These are phyloP conservation scores for Enteromius viviparus DNA, from an alignment of 2,797 vertebrate species.

Conservation along the genomic window DNA sequence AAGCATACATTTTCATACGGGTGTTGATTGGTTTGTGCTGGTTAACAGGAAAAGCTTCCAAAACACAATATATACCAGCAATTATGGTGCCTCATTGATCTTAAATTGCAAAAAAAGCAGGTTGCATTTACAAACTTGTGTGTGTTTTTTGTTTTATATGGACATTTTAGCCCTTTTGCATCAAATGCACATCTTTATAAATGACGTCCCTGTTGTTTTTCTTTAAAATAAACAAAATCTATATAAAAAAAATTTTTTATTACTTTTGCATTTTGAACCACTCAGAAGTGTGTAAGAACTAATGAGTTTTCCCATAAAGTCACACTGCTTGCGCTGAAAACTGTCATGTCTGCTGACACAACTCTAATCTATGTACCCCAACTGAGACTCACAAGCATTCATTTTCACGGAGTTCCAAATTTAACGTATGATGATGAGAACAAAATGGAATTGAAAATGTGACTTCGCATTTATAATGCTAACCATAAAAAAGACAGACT, in stretches of 20 bases:
- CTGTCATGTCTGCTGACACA: background rate
- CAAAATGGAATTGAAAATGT: slow-evolving; percentile 27
- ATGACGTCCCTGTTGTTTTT: background rate
- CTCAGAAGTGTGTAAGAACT: slow-evolving; percentile 22
- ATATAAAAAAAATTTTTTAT: slow-evolving; percentile 35
- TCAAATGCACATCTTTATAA: background rate
- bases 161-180: background rate
- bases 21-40: background rate
- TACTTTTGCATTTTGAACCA: slow-evolving; percentile 25
- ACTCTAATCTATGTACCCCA: slow-evolving; percentile 30
- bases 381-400: slow-evolving; percentile 33
- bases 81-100: background rate
- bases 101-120: background rate
- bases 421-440: slow-evolving; percentile 28
- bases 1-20: background rate
- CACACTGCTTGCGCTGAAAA: background rate
- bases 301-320: slow-evolving; percentile 35
- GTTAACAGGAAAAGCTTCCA: background rate
- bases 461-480: slow-evolving; percentile 29
- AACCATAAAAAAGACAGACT: background rate
- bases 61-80: background rate
- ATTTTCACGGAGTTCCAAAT: slow-evolving; percentile 36
- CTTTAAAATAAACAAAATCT: slow-evolving; percentile 7
- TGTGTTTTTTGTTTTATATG: background rate
- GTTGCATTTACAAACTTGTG: background rate